A percentile compares a stretch with the other conserved stretches of the same genome.
Conservation (phyloP, 2,113 vertebrate genomes). For the Toxostoma redivivum region DNA sequence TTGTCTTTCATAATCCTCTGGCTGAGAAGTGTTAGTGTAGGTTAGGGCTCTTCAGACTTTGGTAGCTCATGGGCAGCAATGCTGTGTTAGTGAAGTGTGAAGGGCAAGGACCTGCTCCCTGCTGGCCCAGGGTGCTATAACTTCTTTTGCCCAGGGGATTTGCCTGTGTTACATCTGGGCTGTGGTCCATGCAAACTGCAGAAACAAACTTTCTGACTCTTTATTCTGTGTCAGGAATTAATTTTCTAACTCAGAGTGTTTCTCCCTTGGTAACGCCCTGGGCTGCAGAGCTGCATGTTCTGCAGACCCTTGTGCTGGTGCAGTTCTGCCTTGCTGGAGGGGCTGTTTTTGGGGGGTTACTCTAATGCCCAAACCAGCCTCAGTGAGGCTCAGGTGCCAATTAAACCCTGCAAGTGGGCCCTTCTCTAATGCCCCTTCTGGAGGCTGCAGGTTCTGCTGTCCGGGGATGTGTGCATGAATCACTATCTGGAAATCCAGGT, state of each 20-base stretch:
- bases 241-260: background rate
- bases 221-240: background rate
- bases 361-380: background rate
- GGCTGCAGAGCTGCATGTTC: background rate
- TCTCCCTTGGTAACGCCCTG: background rate
- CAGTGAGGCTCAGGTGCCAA: background rate
- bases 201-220: background rate
- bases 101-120: background rate
- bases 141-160: background rate
- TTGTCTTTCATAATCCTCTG: background rate
- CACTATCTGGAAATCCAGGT: slow-evolving; percentile 24
- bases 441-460: background rate
- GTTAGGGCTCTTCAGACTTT: background rate
- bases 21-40: background rate
- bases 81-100: background rate
- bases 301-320: background rate
- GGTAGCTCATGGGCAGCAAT: background rate
- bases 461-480: slow-evolving; percentile 27
- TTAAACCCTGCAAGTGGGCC: background rate
- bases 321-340: background rate
- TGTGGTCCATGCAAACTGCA: background rate
- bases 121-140: background rate
- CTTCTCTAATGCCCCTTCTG: background rate
- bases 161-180: background rate
- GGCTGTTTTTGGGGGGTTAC: background rate